Evolutionary conservation across 2,888 invertebrate genomes (phyloP).

Genomic region (Lumbricus terrestris): DNA sequence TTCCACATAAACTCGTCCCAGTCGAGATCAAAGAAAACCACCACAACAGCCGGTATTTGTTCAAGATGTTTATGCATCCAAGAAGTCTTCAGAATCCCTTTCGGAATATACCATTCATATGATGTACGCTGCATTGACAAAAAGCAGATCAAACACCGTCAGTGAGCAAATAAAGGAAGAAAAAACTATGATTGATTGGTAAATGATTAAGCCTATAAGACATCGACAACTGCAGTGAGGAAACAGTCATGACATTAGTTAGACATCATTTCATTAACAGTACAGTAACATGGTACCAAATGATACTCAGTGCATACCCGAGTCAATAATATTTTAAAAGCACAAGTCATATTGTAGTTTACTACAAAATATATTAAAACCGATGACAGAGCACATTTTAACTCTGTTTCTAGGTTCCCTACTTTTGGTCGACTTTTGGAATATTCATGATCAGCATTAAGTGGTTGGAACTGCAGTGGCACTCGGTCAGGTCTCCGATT

Average conservation of each 20-base stretch:
- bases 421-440: constrained; percentile 65
- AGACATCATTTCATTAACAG: not conserved
- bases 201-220: no score
- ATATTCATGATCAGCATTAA: constrained; percentile 81
- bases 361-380: not conserved
- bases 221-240: no score
- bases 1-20: constrained; percentile 94
- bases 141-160: not conserved
- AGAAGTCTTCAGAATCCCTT: constrained; percentile 85
- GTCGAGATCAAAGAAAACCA: constrained; percentile 93
- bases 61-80: constrained; percentile 93
- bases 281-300: not conserved
- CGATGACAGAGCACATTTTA: not conserved
- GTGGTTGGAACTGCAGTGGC: constrained; percentile 78
- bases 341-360: not conserved
- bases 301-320: not conserved
- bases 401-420: not conserved
- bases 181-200: not conserved
- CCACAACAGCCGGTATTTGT: constrained; percentile 85
- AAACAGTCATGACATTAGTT: no score
- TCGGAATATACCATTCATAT: constrained; percentile 85
- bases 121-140: constrained; percentile 71
- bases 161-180: not conserved
- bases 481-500: constrained; percentile 79
- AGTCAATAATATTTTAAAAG: not conserved